These are phyloP conservation scores for Galaxea fascicularis DNA, from an alignment of 92 coral and sea anemone species.

Conservation along the genomic window DNA sequence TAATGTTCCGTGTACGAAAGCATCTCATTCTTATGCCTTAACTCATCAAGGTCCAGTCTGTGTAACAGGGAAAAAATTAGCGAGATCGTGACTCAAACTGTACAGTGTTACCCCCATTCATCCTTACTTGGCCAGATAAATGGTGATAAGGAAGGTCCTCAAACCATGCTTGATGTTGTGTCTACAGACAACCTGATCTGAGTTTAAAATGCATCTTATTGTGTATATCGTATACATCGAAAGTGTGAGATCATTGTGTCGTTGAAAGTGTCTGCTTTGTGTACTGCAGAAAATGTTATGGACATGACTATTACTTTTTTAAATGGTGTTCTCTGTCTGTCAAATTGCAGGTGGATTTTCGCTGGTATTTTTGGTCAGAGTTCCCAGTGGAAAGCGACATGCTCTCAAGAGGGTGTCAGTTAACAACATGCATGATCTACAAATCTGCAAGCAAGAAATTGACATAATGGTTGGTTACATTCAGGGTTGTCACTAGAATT, in stretches of 20 bases:
- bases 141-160: background rate
- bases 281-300: too few species aligned
- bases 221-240: too few species aligned
- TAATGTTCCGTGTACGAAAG: background rate
- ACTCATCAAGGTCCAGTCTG: background rate
- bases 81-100: background rate
- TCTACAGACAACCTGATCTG: too few species aligned
- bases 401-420: constrained; percentile 96
- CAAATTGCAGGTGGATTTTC: constrained; percentile 89
- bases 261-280: too few species aligned
- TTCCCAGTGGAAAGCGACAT: constrained; percentile 82
- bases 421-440: constrained; percentile 93
- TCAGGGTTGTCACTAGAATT: too few species aligned
- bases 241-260: too few species aligned
- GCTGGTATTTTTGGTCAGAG: constrained; percentile 88
- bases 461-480: constrained; percentile 82
- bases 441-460: constrained; percentile 93
- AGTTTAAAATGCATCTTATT: too few species aligned
- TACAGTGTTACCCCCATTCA: too few species aligned
- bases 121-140: background rate
- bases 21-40: too few species aligned
- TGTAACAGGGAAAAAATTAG: background rate
- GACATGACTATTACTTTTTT: too few species aligned
- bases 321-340: background rate
- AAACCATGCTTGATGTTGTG: too few species aligned